phyloP scores from a whole-genome alignment of 2,888 invertebrate genomes.

The Stenichneumon culpator region DNA sequence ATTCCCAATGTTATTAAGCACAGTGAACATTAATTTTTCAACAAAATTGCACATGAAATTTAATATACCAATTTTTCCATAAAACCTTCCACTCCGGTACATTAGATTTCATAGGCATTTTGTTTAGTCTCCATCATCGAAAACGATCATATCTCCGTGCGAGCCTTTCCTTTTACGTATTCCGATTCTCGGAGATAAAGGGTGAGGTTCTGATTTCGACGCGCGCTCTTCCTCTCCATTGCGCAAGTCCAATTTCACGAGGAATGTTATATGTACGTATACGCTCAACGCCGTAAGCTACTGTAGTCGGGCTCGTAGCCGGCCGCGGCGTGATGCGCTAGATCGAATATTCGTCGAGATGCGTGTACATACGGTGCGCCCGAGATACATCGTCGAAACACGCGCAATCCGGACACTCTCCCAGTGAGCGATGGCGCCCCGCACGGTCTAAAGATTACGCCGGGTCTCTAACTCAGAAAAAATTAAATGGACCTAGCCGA shows the following conservation, averaged over 20 bases:
- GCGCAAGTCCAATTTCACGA: constrained; percentile 30
- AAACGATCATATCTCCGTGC: not conserved
- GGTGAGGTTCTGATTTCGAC: constrained; percentile 36
- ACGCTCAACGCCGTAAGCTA: not conserved
- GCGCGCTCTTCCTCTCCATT: constrained; percentile 19
- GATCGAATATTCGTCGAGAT: constrained; percentile 39
- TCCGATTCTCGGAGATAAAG: not conserved
- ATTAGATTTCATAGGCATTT: no score
- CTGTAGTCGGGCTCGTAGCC: constrained; percentile 58
- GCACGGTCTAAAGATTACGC: not conserved
- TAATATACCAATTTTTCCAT: no score
- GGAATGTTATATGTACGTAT: constrained; percentile 24
- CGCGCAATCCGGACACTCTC: not conserved
- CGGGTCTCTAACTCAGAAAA: not conserved
- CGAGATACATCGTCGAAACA: not conserved
- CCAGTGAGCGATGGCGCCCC: not conserved
- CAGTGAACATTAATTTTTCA: no score
- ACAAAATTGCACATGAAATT: no score
- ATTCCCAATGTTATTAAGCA: no score
- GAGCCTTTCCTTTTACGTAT: not conserved
- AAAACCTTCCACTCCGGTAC: no score
- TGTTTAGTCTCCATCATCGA: no score
- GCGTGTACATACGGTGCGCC: constrained; percentile 13
- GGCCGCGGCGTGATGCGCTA: constrained; percentile 51
- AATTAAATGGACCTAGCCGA: not conserved